Evolutionary conservation across 2,797 vertebrate genomes (phyloP).

Genomic region (Falco novaeseelandiae): DNA sequence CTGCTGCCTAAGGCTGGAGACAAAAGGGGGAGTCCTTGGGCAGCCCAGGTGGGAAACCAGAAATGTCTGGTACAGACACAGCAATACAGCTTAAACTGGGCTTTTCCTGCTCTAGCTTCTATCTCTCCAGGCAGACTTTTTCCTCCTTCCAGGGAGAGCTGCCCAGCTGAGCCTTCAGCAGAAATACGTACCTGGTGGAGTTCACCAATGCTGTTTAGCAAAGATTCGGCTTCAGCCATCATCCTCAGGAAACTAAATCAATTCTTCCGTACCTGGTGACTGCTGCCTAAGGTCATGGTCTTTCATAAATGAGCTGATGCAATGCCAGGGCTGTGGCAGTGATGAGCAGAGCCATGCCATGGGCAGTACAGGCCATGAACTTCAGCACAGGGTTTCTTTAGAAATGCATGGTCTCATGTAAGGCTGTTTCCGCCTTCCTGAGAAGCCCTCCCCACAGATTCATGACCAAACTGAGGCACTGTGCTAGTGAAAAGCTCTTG

Average conservation of each 20-base stretch:
- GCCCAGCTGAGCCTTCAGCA: background rate
- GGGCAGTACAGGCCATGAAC: background rate
- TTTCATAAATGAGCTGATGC: conserved; percentile 7
- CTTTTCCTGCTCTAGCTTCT: background rate
- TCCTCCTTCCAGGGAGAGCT: background rate
- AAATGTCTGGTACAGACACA: background rate
- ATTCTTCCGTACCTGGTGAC: background rate
- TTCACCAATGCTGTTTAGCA: background rate
- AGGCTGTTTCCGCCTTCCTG: background rate
- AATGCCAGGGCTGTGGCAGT: background rate
- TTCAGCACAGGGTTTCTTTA: background rate
- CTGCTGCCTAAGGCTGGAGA: background rate
- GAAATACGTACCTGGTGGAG: background rate
- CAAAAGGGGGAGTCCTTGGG: background rate
- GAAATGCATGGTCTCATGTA: background rate
- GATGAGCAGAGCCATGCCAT: background rate
- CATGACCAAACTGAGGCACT: background rate
- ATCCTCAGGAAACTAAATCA: background rate
- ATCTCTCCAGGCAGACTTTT: background rate
- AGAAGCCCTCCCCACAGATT: background rate
- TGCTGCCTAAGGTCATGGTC: background rate
- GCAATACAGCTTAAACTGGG: background rate
- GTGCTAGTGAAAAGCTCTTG: background rate
- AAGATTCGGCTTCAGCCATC: background rate
- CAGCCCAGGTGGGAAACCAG: background rate